Evolutionary conservation across 2,113 vertebrate genomes (phyloP).

Genomic region (Corvus moneduloides): DNA sequence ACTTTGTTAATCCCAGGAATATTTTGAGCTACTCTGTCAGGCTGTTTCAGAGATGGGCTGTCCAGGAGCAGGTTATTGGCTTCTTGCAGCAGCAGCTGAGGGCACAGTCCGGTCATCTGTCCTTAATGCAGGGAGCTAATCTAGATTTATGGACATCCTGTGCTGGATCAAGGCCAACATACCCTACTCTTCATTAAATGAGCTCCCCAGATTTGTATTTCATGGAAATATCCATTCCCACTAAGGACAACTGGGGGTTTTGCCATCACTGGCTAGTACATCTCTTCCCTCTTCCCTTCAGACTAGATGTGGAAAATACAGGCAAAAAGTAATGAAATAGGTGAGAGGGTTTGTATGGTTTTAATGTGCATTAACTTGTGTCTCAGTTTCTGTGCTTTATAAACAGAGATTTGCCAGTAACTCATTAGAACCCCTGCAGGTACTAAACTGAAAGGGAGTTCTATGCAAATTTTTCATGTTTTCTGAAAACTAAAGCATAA

Average conservation of each 20-base stretch:
- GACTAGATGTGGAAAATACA: neutral
- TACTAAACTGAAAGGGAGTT: neutral
- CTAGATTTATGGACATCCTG: neutral
- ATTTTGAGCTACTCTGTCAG: neutral
- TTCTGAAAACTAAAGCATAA: neutral
- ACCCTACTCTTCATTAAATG: neutral
- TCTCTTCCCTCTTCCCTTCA: neutral
- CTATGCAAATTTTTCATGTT: neutral
- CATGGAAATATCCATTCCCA: neutral
- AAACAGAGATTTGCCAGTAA: neutral
- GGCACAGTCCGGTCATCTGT: accelerated
- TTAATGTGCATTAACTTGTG: neutral
- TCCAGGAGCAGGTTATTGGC: neutral
- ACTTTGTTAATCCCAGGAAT: neutral
- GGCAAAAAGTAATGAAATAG: neutral
- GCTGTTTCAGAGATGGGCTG: neutral
- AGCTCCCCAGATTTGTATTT: neutral
- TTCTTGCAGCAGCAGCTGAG: neutral
- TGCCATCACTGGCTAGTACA: neutral
- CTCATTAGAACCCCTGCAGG: neutral
- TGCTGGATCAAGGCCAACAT: neutral
- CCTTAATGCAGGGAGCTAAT: neutral
- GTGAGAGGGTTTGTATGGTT: neutral
- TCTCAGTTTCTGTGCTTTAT: neutral
- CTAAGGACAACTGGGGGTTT: accelerated